Conservation (phyloP, 2,113 vertebrate species). For the Noctilio leporinus region DNA sequence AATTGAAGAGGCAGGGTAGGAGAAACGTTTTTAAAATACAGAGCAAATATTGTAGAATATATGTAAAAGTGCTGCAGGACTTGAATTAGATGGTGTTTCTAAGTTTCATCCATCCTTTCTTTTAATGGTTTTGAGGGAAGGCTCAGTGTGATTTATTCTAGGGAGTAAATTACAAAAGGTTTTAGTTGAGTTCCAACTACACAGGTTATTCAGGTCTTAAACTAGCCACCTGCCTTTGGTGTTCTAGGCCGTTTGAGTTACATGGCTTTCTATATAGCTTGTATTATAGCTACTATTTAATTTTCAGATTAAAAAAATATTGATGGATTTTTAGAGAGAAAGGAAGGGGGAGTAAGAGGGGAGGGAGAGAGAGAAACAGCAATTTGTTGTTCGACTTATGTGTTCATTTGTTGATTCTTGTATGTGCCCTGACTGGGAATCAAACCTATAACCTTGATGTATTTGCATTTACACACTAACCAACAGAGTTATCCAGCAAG, state of each 20-base stretch:
- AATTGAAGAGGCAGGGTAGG: neutral
- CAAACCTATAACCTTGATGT: no score
- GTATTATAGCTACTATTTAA: neutral
- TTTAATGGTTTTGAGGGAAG: neutral
- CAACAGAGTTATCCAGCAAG: no score
- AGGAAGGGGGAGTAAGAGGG: no score
- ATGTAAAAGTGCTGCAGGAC: neutral
- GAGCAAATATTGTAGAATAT: neutral
- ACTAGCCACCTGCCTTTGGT: neutral
- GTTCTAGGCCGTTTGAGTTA: neutral
- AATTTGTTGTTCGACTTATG: no score
- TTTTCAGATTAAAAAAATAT: no score
- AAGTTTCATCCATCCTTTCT: neutral
- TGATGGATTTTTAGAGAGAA: no score
- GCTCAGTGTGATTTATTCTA: neutral
- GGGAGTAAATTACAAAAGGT: neutral
- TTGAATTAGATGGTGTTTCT: neutral
- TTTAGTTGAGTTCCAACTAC: neutral
- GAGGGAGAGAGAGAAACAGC: no score
- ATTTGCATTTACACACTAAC: no score
- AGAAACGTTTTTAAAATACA: neutral
- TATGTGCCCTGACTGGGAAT: no score
- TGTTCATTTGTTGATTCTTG: no score
- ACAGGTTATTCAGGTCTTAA: neutral
- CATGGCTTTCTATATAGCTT: neutral